Evolutionary conservation across 2,888 invertebrate genomes (phyloP).

Genomic region (Lasioglossum calceatum): DNA sequence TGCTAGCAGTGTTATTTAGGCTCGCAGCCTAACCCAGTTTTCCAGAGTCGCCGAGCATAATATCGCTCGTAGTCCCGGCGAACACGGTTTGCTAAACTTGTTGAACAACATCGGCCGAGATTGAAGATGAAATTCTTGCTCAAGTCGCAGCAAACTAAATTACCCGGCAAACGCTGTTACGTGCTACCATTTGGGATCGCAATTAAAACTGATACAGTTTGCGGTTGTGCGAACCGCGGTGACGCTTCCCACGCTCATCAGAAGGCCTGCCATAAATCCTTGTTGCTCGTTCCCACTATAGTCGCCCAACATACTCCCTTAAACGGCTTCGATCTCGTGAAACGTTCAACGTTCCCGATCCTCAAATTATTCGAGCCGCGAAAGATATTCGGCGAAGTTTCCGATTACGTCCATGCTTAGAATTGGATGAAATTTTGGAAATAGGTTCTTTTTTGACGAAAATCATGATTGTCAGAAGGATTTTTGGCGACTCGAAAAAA

Average conservation of each 20-base stretch:
- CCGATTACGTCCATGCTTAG: too few relatives aligned
- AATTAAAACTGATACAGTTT: slow-evolving; percentile 27
- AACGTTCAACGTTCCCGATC: not conserved
- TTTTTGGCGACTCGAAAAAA: too few relatives aligned
- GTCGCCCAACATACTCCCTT: not conserved
- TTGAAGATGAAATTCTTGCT: slow-evolving; percentile 25
- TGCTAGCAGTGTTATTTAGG: not conserved
- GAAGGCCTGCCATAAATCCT: slow-evolving; percentile 17
- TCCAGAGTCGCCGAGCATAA: not conserved
- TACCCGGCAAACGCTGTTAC: slow-evolving; percentile 11
- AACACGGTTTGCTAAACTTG: not conserved
- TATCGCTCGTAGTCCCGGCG: not conserved
- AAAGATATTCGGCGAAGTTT: too few relatives aligned
- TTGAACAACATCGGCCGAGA: slow-evolving; percentile 3
- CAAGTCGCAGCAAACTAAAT: slow-evolving; percentile 3
- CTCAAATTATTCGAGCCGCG: not conserved
- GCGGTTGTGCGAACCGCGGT: slow-evolving; percentile 9
- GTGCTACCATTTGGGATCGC: slow-evolving; percentile 17
- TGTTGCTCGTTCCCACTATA: not conserved
- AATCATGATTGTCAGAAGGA: too few relatives aligned
- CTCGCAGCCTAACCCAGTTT: slow-evolving; percentile 1
- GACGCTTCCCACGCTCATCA: slow-evolving; percentile 23
- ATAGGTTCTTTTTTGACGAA: too few relatives aligned
- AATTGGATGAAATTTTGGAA: too few relatives aligned
- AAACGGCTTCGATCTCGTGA: slow-evolving; percentile 3